Evolutionary conservation across 2,797 vertebrate genomes (phyloP).

Genomic region (Rhynchotus rufescens): DNA sequence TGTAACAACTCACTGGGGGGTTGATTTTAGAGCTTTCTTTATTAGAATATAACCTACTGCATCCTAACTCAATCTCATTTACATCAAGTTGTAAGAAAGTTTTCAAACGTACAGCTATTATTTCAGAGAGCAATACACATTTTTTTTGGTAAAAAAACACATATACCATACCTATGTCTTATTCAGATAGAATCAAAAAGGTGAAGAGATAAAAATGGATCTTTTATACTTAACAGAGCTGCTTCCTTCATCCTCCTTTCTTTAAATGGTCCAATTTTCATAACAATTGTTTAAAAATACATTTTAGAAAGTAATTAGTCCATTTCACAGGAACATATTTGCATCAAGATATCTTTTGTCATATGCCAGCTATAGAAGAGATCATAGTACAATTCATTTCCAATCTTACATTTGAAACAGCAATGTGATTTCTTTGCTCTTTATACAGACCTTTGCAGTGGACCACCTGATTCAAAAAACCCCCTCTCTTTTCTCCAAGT

Average conservation of each 20-base stretch:
- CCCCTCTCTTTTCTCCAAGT: not conserved
- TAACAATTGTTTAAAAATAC: not conserved
- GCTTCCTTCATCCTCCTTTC: not conserved
- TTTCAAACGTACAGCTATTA: not conserved
- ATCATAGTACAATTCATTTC: not conserved
- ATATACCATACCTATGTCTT: not conserved
- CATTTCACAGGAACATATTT: not conserved
- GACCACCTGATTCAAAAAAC: accelerated
- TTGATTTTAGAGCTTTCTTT: not conserved
- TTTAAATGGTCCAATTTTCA: not conserved
- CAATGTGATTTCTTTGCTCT: not conserved
- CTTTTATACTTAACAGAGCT: not conserved
- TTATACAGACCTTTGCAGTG: not conserved
- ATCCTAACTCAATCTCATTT: not conserved
- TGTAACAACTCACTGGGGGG: not conserved
- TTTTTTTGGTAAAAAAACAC: not conserved
- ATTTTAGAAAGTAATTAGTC: not conserved
- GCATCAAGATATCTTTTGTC: not conserved
- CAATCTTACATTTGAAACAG: not conserved
- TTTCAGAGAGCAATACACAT: not conserved
- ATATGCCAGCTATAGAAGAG: not conserved
- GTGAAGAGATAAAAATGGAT: not conserved
- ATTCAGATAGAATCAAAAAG: not conserved
- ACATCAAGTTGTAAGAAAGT: not conserved
- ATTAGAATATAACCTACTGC: not conserved